Base-by-base conservation (phyloP, 1,140 invertebrate genomes). In the Anthonomus grandis region DNA sequence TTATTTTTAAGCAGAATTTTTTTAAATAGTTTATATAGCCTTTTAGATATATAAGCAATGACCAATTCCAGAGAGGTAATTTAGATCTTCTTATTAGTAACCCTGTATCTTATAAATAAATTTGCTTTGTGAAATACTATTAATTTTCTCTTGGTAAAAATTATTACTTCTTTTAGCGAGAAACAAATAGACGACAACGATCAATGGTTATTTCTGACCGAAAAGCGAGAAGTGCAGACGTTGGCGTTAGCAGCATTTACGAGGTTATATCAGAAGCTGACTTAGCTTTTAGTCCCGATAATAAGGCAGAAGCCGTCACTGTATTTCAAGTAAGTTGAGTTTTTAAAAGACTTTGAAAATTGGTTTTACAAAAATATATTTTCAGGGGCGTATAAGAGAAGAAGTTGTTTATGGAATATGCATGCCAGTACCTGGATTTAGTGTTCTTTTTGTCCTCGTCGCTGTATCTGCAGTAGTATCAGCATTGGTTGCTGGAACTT, bases 241-340 rank as follows among this genome's bases (percentile, higher is more conserved):
- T 92, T 9, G 91, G 89, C 6, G 91, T 93, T 13, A 89, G 84
- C 60, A 90, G 89, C 2, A 81, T 90, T 31, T 94, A 91, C 72
- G 89, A 93, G 61, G 91, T 95, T n/a, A 92, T 95, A 21, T 92
- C 90, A 2, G 90, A 93, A 73, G 89, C 90, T 9, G 93, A 95
- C 72, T 75, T 95, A 17, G 90, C 89, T n/a, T 95, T 95, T 71
- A 90, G 87, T 63, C 89, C 90, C 0, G 89, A 92, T 59, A 79
- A 79, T 17, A 82, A 84, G 31, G 81, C 84, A 13, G 89, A 92
- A 73, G 84, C 89, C 0, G 89, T 91, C 0, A 90, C 88, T 6
- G 87, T 91, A 0, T 93, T 93, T 72, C 87, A 91, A 71, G 53
- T 56, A 48, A 15, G 21, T 46, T 21, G 1, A 22, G 10, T 22